Conservation (phyloP, 2,113 vertebrate species). For the Verasper variegatus region DNA sequence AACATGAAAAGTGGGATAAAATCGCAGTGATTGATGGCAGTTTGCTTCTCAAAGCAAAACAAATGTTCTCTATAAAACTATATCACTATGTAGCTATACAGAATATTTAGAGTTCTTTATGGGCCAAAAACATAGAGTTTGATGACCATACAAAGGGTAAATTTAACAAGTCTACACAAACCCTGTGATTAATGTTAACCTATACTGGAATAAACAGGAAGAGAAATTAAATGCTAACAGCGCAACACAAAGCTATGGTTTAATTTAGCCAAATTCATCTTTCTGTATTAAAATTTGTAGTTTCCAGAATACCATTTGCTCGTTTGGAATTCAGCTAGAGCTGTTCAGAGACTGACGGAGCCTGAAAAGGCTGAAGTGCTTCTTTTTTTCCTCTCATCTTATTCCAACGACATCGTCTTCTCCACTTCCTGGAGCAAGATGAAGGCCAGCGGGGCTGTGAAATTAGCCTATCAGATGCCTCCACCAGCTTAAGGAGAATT, state of each 20-base stretch:
- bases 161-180: not conserved
- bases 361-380: conserved; percentile 29
- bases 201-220: too few species aligned
- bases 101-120: not conserved
- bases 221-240: not conserved
- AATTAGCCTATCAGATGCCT: conserved; percentile 73
- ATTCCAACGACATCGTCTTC: conserved; percentile 46
- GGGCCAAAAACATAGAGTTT: not conserved
- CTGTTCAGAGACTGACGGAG: conserved; percentile 6
- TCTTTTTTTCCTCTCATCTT: conserved; percentile 46
- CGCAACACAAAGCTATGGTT: not conserved
- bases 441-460: conserved; percentile 64
- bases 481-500: conserved; percentile 53
- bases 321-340: conserved; percentile 28
- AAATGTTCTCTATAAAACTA: not conserved
- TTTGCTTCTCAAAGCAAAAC: not conserved
- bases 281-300: conserved; percentile 12
- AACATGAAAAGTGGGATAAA: too few species aligned
- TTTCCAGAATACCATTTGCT: conserved; percentile 10
- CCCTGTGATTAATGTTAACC: too few species aligned
- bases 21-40: too few species aligned
- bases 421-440: conserved; percentile 54
- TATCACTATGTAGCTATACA: not conserved
- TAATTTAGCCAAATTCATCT: conserved; percentile 3
- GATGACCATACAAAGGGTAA: not conserved